These are phyloP conservation scores for Brachyhypopomus occidentalis DNA, from an alignment of 2,113 vertebrate species.

Conservation along the genomic window DNA sequence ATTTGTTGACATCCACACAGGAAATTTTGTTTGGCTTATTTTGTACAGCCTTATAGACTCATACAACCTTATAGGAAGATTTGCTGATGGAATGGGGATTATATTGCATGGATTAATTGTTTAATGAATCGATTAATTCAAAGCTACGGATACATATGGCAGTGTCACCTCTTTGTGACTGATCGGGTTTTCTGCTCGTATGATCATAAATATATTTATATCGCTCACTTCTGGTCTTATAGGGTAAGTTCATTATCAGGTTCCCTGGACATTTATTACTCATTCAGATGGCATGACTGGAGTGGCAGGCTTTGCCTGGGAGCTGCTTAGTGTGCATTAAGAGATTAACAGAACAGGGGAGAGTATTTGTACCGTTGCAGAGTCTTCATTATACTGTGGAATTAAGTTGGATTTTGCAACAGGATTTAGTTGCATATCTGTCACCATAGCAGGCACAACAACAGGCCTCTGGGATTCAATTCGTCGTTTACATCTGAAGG, in stretches of 20 bases:
- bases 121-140: too few relatives aligned
- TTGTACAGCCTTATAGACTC: not conserved
- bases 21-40: not conserved
- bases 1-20: not conserved
- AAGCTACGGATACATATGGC: too few relatives aligned
- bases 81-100: not conserved
- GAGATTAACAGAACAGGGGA: conserved; percentile 62
- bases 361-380: conserved; percentile 55
- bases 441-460: conserved; percentile 49
- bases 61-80: not conserved
- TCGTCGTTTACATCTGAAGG: conserved; percentile 56
- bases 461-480: conserved; percentile 50
- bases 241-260: conserved; percentile 46
- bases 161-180: not conserved
- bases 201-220: not conserved
- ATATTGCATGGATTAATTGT: not conserved
- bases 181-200: conserved; percentile 14
- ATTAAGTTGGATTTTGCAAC: conserved; percentile 62
- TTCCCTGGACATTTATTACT: conserved; percentile 50
- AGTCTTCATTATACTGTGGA: conserved; percentile 63
- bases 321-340: conserved; percentile 61
- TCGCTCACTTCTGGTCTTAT: conserved; percentile 14
- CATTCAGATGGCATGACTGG: conserved; percentile 41
- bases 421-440: conserved; percentile 58
- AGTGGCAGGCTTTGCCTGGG: conserved; percentile 31